Evolutionary conservation across 1,140 invertebrate species (phyloP).

Genomic region (Aphaenogaster rudis): DNA sequence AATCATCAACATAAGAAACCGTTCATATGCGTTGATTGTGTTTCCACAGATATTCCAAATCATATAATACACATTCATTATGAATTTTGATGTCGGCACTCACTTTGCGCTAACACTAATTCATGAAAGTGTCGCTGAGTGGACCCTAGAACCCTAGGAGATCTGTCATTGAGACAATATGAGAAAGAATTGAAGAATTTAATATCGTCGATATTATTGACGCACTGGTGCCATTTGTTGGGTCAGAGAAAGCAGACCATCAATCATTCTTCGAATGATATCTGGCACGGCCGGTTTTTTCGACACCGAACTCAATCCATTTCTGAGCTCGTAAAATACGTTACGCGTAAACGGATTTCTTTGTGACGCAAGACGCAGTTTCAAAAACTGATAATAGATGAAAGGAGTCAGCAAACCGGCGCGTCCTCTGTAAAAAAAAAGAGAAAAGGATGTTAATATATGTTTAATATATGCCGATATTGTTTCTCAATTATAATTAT

Average conservation of each 20-base stretch:
- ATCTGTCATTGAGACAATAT: constrained; percentile 58
- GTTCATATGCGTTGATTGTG: constrained; percentile 35
- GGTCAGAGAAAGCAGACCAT: constrained; percentile 79
- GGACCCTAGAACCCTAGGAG: constrained; percentile 74
- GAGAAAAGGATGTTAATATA: constrained; percentile 44
- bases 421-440: constrained; percentile 91
- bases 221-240: constrained; percentile 83
- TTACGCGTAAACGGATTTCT: constrained; percentile 98
- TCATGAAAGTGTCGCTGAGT: constrained; percentile 66
- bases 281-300: constrained; percentile 80
- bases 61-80: constrained; percentile 24
- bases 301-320: constrained; percentile 74
- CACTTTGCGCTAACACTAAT: constrained; percentile 41
- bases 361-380: constrained; percentile 95
- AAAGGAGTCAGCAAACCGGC: constrained; percentile 95
- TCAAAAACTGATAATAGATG: constrained; percentile 98
- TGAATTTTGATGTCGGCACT: constrained; percentile 67
- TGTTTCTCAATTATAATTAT: neutral
- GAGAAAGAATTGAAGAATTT: constrained; percentile 29
- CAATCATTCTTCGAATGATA: constrained; percentile 80
- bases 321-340: constrained; percentile 92
- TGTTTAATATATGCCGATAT: constrained; percentile 28
- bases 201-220: constrained; percentile 68
- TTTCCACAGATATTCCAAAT: constrained; percentile 38
- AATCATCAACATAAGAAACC: constrained; percentile 43